These are phyloP conservation scores for Palloptera scutellata DNA, from an alignment of 2,888 invertebrate species.

Conservation along the genomic window DNA sequence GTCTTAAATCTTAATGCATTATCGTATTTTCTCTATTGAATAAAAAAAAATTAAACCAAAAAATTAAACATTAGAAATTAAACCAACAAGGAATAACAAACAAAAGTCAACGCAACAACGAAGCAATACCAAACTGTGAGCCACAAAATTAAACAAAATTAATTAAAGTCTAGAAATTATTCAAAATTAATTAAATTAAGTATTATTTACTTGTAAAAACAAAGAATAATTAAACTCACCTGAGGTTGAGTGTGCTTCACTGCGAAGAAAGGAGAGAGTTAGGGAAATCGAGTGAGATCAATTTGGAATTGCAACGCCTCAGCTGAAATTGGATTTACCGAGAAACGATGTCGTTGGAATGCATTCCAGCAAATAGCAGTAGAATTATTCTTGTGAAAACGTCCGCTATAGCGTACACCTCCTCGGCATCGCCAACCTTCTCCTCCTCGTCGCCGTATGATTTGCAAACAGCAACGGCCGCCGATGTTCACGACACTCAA, in stretches of 20 bases:
- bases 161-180: conserved; percentile 21
- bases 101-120: conserved; percentile 59
- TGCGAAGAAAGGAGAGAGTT: background rate
- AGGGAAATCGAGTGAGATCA: no score
- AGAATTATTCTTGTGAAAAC: conserved; percentile 32
- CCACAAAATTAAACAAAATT: conserved; percentile 39
- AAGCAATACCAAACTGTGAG: conserved; percentile 63
- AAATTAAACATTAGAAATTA: no score
- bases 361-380: conserved; percentile 47
- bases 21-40: background rate
- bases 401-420: no score
- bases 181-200: conserved; percentile 10
- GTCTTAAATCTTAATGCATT: no score
- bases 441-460: no score
- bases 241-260: background rate
- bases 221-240: background rate
- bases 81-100: conserved; percentile 24
- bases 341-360: conserved; percentile 56
- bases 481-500: no score
- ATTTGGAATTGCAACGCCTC: no score
- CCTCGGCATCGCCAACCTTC: no score
- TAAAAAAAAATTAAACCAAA: conserved; percentile 15
- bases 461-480: no score
- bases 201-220: background rate
- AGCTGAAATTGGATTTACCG: conserved; percentile 7